phyloP scores from a whole-genome alignment of 1,140 invertebrate species.

The Drosophila orena region DNA sequence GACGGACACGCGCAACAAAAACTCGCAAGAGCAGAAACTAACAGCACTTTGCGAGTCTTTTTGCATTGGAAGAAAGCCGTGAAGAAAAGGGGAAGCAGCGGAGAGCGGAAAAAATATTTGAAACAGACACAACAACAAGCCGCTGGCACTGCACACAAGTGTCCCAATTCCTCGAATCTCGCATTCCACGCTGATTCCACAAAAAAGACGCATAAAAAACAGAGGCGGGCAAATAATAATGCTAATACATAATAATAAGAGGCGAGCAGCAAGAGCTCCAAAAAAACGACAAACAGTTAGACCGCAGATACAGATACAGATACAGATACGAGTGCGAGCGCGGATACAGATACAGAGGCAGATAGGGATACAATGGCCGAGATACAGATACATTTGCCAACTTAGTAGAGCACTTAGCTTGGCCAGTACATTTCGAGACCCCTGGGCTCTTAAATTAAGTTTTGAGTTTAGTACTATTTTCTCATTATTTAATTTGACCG shows the following conservation, averaged over 20 bases:
- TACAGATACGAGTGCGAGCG: slow-evolving; percentile 22
- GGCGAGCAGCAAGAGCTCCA: slow-evolving; percentile 19
- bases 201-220: slow-evolving; percentile 3
- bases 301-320: slow-evolving; percentile 30
- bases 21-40: slow-evolving; percentile 14
- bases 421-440: no score
- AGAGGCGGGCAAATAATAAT: slow-evolving; percentile 69
- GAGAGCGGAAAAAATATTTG: slow-evolving; percentile 24
- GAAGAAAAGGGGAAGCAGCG: slow-evolving; percentile 29
- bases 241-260: slow-evolving; percentile 80
- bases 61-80: slow-evolving; percentile 50
- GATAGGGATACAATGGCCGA: slow-evolving; percentile 12
- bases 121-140: slow-evolving; percentile 37
- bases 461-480: not conserved
- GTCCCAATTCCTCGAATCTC: slow-evolving; percentile 83
- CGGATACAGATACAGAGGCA: slow-evolving; percentile 8
- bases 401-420: not conserved
- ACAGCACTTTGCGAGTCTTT: slow-evolving; percentile 37
- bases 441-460: no score
- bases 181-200: slow-evolving; percentile 79
- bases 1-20: slow-evolving; percentile 56
- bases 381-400: slow-evolving; percentile 13
- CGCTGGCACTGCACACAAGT: slow-evolving; percentile 82
- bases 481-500: slow-evolving; percentile 13
- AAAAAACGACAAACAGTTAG: slow-evolving; percentile 47